Evolutionary conservation across 2,113 vertebrate species (phyloP), one percentile per base, ranked within the genome.

Genomic region (Corydoras maculifer): DNA sequence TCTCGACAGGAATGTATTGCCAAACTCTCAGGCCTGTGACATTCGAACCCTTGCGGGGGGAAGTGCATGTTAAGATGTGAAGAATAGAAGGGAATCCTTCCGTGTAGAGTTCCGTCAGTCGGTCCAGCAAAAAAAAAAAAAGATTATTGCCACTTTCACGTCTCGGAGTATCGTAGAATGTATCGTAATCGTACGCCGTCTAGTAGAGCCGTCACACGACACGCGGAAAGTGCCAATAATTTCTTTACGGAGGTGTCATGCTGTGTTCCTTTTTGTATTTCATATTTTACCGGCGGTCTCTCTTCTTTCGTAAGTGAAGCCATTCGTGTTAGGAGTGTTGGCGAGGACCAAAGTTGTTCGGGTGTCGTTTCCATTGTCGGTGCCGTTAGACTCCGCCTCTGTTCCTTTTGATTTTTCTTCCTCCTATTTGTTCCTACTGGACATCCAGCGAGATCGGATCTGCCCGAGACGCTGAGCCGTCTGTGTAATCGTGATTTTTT

Each of bases 401-500:
- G 77, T 80, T 83, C 75, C 77, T 70, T 48, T 76, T 65, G 63
- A 50, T 65, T 62, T 78, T 48, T 76, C 61, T 77, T 86, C 81
- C 87, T 85, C 84, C 79, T 84, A 74, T 85, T 62, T 76, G 88
- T 85, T 81, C 83, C 72, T 88, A 87, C 87, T 87, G 77, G 84
- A 72, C 15, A 72, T 48, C 35, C 70, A 84, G 75, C 85, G 83
- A 87, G 87, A 85, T 82, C 79, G 78, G 80, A 87, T 80, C 88
- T 84, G 87, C 87, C 88, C 88, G 89, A 87, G 87, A 86, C 82
- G 84, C 87, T 85, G 87, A 87, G 86, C 81, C 90, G 93, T 88
- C 81, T 92, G 88, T 93, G 91, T 94, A 94, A 43, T 95, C 94
- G 93, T 98, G 93, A 96, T 94, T 92, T 95, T 25, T 25, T 25